A percentile compares a stretch with the other conserved stretches of the same genome.
Conservation (phyloP, 2,888 invertebrate species). For the Smittia sp. region DNA sequence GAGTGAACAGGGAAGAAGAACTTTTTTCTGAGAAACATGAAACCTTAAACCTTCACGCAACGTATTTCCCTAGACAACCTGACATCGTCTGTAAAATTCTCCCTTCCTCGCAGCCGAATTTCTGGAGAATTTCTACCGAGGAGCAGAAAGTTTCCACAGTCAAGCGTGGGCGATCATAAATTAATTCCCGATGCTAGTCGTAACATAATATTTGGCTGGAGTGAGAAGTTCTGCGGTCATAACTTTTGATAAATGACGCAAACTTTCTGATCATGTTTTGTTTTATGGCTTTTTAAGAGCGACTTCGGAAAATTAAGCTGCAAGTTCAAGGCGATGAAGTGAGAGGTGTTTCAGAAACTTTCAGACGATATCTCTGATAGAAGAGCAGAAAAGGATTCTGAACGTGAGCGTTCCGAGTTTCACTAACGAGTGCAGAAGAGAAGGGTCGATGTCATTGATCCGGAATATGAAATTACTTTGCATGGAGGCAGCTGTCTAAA, state of each 20-base stretch:
- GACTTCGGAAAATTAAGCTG: too few relatives aligned
- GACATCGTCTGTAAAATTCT: slow-evolving; percentile 6
- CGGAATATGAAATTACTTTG: neutral
- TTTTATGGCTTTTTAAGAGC: neutral
- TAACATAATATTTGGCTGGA: neutral
- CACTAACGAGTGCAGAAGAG: too few relatives aligned
- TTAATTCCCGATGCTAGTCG: slow-evolving; percentile 32
- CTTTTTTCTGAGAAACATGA: neutral
- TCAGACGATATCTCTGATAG: too few relatives aligned
- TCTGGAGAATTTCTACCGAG: neutral
- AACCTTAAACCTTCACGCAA: neutral
- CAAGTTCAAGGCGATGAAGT: too few relatives aligned
- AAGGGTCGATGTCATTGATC: neutral
- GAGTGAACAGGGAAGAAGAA: neutral
- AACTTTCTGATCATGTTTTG: slow-evolving; percentile 25
- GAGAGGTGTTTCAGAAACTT: too few relatives aligned
- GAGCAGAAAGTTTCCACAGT: neutral
- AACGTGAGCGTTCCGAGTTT: too few relatives aligned
- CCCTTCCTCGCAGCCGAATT: neutral
- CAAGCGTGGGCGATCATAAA: slow-evolving; percentile 10
- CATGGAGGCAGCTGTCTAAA: neutral
- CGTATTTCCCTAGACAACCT: neutral
- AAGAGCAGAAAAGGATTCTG: too few relatives aligned
- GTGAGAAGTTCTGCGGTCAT: neutral
- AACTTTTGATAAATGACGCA: slow-evolving; percentile 35